These are phyloP conservation scores for Muraenolepis orangiensis DNA, from an alignment of 2,797 vertebrate species.

Conservation along the genomic window DNA sequence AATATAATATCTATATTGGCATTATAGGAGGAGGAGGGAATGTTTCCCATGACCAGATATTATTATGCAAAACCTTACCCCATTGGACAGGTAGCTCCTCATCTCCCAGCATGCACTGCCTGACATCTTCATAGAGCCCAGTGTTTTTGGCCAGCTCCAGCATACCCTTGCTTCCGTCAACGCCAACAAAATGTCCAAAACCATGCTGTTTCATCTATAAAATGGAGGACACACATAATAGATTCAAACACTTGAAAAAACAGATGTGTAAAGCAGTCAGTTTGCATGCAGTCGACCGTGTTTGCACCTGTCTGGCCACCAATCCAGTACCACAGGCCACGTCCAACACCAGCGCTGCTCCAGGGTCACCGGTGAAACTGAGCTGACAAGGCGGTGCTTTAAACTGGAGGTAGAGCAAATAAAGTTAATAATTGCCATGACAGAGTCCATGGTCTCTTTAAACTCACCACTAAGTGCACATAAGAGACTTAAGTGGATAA, in stretches of 20 bases:
- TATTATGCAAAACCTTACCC: conserved; percentile 64
- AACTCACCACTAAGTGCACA: conserved; percentile 20
- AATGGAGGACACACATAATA: conserved; percentile 12
- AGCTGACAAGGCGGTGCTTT: conserved; percentile 9
- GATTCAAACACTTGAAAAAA: background rate
- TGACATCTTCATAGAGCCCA: conserved; percentile 76
- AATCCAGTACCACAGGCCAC: conserved; percentile 89
- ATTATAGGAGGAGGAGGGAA: background rate
- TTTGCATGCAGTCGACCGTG: background rate
- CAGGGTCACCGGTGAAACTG: too few species aligned
- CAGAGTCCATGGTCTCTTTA: conserved; percentile 27
- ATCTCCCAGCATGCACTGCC: conserved; percentile 74
- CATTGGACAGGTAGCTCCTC: conserved; percentile 71
- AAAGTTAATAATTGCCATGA: conserved; percentile 14
- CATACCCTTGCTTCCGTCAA: conserved; percentile 85
- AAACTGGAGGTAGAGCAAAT: conserved; percentile 9
- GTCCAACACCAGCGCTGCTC: conserved; percentile 76
- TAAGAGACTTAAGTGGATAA: too few species aligned
- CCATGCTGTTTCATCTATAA: conserved; percentile 78
- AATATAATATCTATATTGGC: background rate
- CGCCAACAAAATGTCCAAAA: conserved; percentile 80
- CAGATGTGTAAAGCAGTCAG: background rate
- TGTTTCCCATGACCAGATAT: background rate
- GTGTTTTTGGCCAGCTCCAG: conserved; percentile 71
- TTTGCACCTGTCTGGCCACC: conserved; percentile 75